Conservation (phyloP, 2,888 invertebrate genomes). For the Xylota sylvarum region DNA sequence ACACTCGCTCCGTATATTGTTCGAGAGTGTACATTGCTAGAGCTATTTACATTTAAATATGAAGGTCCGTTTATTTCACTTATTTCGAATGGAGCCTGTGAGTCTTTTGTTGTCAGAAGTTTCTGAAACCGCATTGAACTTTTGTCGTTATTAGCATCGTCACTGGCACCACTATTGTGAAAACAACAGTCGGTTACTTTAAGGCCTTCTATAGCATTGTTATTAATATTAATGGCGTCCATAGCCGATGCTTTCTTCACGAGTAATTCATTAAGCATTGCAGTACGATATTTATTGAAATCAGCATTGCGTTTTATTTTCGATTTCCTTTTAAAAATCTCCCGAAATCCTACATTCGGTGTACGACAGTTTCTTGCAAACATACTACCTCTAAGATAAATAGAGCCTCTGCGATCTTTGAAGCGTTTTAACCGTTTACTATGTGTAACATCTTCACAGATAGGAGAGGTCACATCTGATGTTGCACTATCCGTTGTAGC, state of each 20-base stretch:
- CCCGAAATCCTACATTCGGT: constrained; percentile 73
- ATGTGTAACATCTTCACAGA: constrained; percentile 3
- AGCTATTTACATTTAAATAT: constrained; percentile 30
- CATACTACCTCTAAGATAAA: constrained; percentile 79
- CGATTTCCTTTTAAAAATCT: constrained; percentile 77
- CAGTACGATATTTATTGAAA: constrained; percentile 78
- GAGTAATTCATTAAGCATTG: constrained; percentile 52
- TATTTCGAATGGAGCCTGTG: constrained; percentile 81
- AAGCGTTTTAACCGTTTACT: constrained; percentile 19
- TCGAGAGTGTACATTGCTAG: constrained; percentile 73
- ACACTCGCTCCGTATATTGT: constrained; percentile 80
- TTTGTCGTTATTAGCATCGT: constrained; percentile 7
- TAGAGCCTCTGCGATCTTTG: constrained; percentile 75
- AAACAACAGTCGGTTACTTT: neutral
- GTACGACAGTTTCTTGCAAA: constrained; percentile 78
- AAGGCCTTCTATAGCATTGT: neutral
- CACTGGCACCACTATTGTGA: neutral
- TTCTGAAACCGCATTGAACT: constrained; percentile 79
- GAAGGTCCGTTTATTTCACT: constrained; percentile 75
- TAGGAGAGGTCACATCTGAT: constrained; percentile 70
- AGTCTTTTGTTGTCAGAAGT: constrained; percentile 79
- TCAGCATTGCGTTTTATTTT: constrained; percentile 78
- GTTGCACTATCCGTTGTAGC: constrained; percentile 37
- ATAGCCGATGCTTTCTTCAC: constrained; percentile 56
- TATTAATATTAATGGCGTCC: constrained; percentile 8